phyloP scores from a whole-genome alignment of 2,113 vertebrate species.

The Pomatostomus ruficeps region DNA sequence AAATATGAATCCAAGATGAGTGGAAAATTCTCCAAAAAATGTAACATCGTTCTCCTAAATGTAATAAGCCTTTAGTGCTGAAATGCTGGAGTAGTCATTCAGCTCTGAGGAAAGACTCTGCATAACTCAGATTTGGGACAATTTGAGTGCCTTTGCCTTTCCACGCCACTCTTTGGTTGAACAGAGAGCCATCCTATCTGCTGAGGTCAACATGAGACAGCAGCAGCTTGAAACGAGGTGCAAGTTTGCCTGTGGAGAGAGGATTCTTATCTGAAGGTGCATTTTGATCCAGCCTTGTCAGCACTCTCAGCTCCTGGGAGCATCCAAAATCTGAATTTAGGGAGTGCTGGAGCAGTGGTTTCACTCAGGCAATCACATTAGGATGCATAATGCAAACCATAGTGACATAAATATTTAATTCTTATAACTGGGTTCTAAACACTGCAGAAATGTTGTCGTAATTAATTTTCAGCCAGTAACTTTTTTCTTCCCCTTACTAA shows the following conservation, averaged over 20 bases:
- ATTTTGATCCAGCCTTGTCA: not conserved
- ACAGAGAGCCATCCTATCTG: not conserved
- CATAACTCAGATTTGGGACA: not conserved
- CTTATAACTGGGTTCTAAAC: slow-evolving; percentile 56
- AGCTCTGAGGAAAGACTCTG: not conserved
- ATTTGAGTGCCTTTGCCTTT: not conserved
- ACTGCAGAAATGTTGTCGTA: slow-evolving; percentile 43
- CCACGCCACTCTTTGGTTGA: not conserved
- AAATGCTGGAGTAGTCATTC: not conserved
- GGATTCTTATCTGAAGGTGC: not conserved
- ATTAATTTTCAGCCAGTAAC: slow-evolving; percentile 62
- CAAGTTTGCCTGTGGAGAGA: not conserved
- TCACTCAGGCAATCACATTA: slow-evolving; percentile 16
- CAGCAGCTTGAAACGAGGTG: not conserved
- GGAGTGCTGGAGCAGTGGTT: not conserved
- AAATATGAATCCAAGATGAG: not conserved
- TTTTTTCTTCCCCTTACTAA: slow-evolving; percentile 61
- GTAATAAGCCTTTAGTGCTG: not conserved
- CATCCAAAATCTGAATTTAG: not conserved
- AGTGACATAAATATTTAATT: slow-evolving; percentile 66
- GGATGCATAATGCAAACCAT: slow-evolving; percentile 46
- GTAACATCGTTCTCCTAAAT: not conserved
- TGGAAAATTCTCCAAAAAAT: not conserved
- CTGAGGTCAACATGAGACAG: not conserved
- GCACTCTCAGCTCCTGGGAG: not conserved